Conservation (phyloP, 2,888 invertebrate genomes). For the Pyrgus malvae region DNA sequence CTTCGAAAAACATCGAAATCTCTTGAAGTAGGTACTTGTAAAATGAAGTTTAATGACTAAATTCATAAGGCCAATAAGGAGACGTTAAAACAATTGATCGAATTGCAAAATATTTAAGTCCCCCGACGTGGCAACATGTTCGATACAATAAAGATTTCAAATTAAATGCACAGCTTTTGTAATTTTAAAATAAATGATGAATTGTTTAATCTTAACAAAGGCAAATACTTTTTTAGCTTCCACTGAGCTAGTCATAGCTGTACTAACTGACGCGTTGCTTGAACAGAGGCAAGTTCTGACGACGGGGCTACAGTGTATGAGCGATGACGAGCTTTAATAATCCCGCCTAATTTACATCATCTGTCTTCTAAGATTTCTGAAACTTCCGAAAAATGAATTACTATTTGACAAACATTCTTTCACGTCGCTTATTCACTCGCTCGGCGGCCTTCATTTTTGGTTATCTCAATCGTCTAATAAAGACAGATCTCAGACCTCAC, state of each 20-base stretch:
- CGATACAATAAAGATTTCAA: neutral
- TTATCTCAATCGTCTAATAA: neutral
- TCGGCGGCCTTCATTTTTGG: neutral
- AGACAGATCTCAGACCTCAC: neutral
- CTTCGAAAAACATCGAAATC: neutral
- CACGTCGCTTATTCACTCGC: neutral
- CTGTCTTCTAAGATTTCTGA: neutral
- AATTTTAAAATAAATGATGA: neutral
- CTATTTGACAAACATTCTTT: neutral
- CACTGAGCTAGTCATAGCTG: neutral
- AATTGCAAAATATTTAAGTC: slow-evolving; percentile 20
- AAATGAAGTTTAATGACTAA: neutral
- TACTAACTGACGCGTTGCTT: neutral
- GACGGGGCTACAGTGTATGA: neutral
- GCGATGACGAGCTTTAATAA: neutral
- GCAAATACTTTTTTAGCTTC: neutral
- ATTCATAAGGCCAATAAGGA: neutral
- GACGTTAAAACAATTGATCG: slow-evolving; percentile 21
- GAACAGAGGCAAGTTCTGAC: neutral
- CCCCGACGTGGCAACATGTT: neutral
- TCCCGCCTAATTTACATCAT: neutral
- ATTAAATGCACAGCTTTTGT: neutral
- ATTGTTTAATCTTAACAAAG: neutral
- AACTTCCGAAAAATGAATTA: neutral
- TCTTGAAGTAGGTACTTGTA: slow-evolving; percentile 8